Percentiles rank a stretch among this genome's conserved stretches.
Conservation (phyloP, 2,888 invertebrate species). For the Drosophila tanythrix region DNA sequence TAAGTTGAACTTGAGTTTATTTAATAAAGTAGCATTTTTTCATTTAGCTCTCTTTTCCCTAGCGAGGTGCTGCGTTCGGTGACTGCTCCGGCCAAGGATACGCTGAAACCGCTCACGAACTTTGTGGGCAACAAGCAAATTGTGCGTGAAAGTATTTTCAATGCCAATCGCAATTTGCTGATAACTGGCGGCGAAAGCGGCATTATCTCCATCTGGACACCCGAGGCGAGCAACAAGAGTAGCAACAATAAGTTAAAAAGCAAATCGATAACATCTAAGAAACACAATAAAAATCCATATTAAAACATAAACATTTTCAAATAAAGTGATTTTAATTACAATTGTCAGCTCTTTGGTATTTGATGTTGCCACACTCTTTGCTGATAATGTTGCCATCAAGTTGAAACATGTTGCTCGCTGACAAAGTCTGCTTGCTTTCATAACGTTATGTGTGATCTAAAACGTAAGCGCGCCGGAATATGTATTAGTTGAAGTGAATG, state of each 20-base stretch:
- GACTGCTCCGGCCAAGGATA: constrained; percentile 85
- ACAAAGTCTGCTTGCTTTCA: constrained; percentile 26
- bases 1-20: constrained; percentile 73
- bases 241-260: constrained; percentile 51
- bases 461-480: constrained; percentile 17
- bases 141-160: constrained; percentile 89
- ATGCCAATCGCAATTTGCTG: constrained; percentile 87
- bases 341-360: not conserved
- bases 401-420: not conserved
- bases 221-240: constrained; percentile 25
- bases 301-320: constrained; percentile 30
- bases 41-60: constrained; percentile 10
- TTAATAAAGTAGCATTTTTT: not conserved
- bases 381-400: constrained; percentile 25
- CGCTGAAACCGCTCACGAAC: constrained; percentile 86
- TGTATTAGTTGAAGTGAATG: constrained; percentile 3
- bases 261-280: constrained; percentile 52
- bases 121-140: constrained; percentile 89
- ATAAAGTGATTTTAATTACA: not conserved
- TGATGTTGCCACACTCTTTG: not conserved
- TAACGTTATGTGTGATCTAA: constrained; percentile 29
- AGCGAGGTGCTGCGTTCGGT: constrained; percentile 86
- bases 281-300: constrained; percentile 66
- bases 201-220: constrained; percentile 88
- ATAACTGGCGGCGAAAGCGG: constrained; percentile 91